Conservation (phyloP, 2,888 invertebrate species). For the Vandiemenella viatica region DNA sequence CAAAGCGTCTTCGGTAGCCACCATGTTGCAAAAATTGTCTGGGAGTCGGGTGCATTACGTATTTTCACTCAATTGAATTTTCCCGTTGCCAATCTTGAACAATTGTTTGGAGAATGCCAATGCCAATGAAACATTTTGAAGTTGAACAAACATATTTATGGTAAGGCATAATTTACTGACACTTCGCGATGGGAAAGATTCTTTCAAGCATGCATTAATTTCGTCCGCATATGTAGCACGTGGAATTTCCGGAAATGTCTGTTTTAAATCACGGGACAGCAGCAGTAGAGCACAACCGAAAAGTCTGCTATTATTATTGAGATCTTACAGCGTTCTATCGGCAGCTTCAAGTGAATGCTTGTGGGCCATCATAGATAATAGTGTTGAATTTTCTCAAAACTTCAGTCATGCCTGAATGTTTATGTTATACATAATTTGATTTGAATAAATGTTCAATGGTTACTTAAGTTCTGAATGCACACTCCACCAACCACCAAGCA, state of each 20-base stretch:
- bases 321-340: no score
- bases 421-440: slow-evolving; percentile 22
- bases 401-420: slow-evolving; percentile 21
- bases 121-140: slow-evolving; percentile 21
- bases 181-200: slow-evolving; percentile 16
- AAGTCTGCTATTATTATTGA: neutral
- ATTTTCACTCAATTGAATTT: slow-evolving; percentile 16
- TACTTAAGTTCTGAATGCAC: slow-evolving; percentile 27
- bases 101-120: slow-evolving; percentile 19
- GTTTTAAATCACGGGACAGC: slow-evolving; percentile 2
- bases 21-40: slow-evolving; percentile 19
- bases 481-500: slow-evolving; percentile 25
- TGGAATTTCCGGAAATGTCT: slow-evolving; percentile 3
- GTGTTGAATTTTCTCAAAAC: slow-evolving; percentile 21
- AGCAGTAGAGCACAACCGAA: slow-evolving; percentile 2
- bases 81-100: slow-evolving; percentile 20
- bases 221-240: neutral
- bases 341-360: no score
- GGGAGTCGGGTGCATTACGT: slow-evolving; percentile 17
- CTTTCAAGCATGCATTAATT: slow-evolving; percentile 5
- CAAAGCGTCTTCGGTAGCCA: slow-evolving; percentile 14
- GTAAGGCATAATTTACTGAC: slow-evolving; percentile 17
- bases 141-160: slow-evolving; percentile 20
- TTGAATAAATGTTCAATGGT: slow-evolving; percentile 22
- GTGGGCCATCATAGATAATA: slow-evolving; percentile 28